These are phyloP conservation scores for Heptranchias perlo DNA, from an alignment of 2,113 vertebrate species.

Conservation along the genomic window DNA sequence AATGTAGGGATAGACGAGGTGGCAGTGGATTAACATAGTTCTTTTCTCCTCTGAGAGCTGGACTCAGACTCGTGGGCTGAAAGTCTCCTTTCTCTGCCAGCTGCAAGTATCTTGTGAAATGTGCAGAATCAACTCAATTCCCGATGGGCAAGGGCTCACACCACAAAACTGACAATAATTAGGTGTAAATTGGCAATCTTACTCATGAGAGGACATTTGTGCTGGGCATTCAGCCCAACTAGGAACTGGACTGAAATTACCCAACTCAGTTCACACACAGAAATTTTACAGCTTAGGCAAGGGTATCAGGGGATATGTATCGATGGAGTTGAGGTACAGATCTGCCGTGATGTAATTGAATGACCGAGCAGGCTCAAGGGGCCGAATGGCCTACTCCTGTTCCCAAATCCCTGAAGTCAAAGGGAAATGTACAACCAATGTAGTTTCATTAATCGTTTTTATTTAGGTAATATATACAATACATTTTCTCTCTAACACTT, in stretches of 20 bases:
- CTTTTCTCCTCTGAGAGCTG: neutral
- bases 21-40: neutral
- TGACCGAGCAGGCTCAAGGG: neutral
- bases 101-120: neutral
- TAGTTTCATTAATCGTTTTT: neutral
- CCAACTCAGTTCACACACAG: neutral
- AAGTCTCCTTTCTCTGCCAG: neutral
- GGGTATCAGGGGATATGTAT: too few species aligned
- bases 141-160: neutral
- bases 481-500: neutral
- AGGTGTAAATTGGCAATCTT: neutral
- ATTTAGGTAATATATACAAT: neutral
- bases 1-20: neutral
- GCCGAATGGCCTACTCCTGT: neutral
- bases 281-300: neutral
- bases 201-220: neutral
- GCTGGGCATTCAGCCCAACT: neutral
- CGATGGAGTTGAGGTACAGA: neutral
- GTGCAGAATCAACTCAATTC: neutral
- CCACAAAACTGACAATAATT: neutral
- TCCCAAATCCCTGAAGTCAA: neutral
- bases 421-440: neutral
- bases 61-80: neutral
- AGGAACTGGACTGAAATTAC: neutral
- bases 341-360: neutral